Evolutionary conservation across 2,797 vertebrate species (phyloP), one percentile per base, ranked within the genome.

Genomic region (Thunnus albacares): DNA sequence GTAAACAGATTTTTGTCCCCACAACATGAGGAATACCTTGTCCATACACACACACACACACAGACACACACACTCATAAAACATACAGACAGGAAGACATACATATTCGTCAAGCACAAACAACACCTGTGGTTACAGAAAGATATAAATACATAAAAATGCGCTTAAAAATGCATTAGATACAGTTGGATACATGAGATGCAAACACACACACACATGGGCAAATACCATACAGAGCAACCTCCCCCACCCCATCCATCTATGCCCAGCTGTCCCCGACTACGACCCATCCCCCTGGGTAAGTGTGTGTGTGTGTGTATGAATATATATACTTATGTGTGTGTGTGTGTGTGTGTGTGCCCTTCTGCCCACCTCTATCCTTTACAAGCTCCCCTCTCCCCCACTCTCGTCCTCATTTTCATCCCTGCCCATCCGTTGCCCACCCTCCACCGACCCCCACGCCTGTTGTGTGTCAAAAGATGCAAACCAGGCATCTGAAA

Each of bases 261-360:
- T 84, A 75, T 85, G 89, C 79, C 90, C 90, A 92, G 89, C 92
- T 91, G 91, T 90, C 88, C 78, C 79, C 56, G 2, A 57, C 74
- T 60, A 75, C 59, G 43, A 75, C 89, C 87, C 86, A 84, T 86
- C 90, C 91, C 89, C 90, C 85, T 71, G 72, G 79, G 80, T 86
- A 26, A 35, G 41, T 71, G 58, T 9, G 59, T 67, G 57, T 76
- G 17, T 65, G 18, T 72, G 10, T 68, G 7, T 41, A 30, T 30
- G 30, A 64, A 53, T 60, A 53, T 63, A 13, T 62, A 6, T 71
- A 55, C 28, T 30, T 30, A 30, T 30, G 28, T 52, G 56, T 52
- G 60, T 38, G 58, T 49, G 68, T 76, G 72, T 63, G 67, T 70
- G 77, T 76, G 20, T 71, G n/a, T 8, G 17, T 80, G 79, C 71